Percentiles rank a stretch among this genome's conserved stretches.
phyloP scores from a whole-genome alignment of 1,140 invertebrate species.

The Argopecten irradians region DNA sequence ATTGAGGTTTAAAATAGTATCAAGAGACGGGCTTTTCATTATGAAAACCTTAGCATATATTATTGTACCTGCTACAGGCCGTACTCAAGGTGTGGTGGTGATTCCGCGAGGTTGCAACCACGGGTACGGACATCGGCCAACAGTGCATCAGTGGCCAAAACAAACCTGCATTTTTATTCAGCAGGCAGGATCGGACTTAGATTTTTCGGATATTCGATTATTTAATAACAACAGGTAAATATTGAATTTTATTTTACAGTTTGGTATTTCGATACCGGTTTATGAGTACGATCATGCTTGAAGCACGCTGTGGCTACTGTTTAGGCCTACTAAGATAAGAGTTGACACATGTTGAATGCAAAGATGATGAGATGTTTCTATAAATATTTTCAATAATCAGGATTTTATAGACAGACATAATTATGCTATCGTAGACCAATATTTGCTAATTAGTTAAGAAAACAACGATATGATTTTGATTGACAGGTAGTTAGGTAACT shows the following conservation, averaged over 20 bases:
- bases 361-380: background rate
- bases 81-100: conserved; percentile 14
- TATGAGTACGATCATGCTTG: background rate
- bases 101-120: conserved; percentile 20
- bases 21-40: conserved; percentile 15
- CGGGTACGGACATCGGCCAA: background rate
- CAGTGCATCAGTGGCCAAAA: background rate
- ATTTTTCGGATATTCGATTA: conserved; percentile 11
- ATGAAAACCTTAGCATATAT: conserved; percentile 23
- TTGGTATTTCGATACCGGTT: background rate
- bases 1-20: conserved; percentile 23
- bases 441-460: background rate
- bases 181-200: background rate
- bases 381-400: background rate
- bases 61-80: conserved; percentile 2
- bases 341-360: background rate
- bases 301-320: background rate
- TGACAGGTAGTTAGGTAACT: background rate
- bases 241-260: background rate
- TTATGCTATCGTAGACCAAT: background rate
- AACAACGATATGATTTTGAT: background rate
- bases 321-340: background rate
- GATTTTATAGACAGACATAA: background rate
- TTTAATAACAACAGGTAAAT: background rate
- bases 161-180: background rate